Percentiles rank a stretch among this genome's conserved stretches.
Conservation (phyloP, 1,140 invertebrate genomes). For the Drosophila takahashii region DNA sequence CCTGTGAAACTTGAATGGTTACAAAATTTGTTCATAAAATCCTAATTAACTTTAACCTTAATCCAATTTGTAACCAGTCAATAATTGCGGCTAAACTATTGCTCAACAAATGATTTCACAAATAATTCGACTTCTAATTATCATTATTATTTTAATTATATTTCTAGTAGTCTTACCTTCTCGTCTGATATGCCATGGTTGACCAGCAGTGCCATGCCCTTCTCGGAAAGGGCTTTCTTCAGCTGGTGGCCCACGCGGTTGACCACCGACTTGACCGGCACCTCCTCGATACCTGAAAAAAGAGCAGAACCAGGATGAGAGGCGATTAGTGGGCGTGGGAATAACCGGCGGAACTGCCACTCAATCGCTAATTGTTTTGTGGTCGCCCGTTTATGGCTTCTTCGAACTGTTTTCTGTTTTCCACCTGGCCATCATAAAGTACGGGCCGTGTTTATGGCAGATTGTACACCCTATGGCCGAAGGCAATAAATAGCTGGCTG, state of each 20-base stretch:
- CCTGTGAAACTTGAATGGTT: too few species aligned
- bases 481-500: slow-evolving; percentile 38
- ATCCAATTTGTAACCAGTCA: too few species aligned
- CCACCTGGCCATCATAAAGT: slow-evolving; percentile 49
- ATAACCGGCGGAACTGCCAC: slow-evolving; percentile 52
- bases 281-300: slow-evolving; percentile 88
- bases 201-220: slow-evolving; percentile 90
- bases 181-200: slow-evolving; percentile 90
- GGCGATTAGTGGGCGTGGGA: slow-evolving; percentile 51
- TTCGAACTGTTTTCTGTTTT: slow-evolving; percentile 28
- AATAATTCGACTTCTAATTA: not conserved
- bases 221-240: slow-evolving; percentile 88
- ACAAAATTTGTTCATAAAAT: too few species aligned
- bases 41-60: too few species aligned
- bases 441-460: slow-evolving; percentile 28
- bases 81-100: too few species aligned
- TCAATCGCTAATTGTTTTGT: slow-evolving; percentile 55
- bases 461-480: slow-evolving; percentile 21
- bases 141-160: not conserved
- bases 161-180: slow-evolving; percentile 86
- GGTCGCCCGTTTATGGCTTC: slow-evolving; percentile 44
- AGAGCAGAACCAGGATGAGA: slow-evolving; percentile 18
- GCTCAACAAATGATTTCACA: too few species aligned
- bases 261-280: slow-evolving; percentile 88
- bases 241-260: slow-evolving; percentile 89